Conservation (phyloP, 1,140 invertebrate species). For the Oscheius sp. region DNA sequence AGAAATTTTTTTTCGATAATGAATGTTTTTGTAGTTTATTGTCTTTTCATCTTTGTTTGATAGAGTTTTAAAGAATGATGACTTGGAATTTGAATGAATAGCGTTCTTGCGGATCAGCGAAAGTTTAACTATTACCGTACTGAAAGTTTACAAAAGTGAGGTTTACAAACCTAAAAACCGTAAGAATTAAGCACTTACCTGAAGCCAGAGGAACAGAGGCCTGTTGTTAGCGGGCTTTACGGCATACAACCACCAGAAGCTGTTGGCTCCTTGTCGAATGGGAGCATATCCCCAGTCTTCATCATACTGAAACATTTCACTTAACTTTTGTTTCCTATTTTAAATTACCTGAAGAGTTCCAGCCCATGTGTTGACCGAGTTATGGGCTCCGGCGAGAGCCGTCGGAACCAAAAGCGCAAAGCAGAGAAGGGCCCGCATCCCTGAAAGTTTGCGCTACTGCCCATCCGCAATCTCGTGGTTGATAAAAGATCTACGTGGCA, state of each 20-base stretch:
- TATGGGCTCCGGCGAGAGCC: conserved; percentile 7
- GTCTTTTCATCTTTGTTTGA: too few species aligned
- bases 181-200: conserved; percentile 54
- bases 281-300: conserved; percentile 72
- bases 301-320: conserved; percentile 51
- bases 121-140: too few species aligned
- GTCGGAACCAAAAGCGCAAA: background rate
- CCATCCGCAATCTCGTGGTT: too few species aligned
- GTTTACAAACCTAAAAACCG: too few species aligned
- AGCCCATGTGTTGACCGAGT: conserved; percentile 35
- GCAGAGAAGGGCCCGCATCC: background rate
- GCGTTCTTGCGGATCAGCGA: too few species aligned
- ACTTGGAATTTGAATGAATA: too few species aligned
- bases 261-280: conserved; percentile 72
- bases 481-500: too few species aligned
- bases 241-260: conserved; percentile 81
- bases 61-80: too few species aligned
- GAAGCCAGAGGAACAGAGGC: conserved; percentile 76
- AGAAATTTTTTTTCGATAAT: too few species aligned
- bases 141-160: too few species aligned
- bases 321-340: background rate
- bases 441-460: background rate
- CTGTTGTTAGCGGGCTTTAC: conserved; percentile 65
- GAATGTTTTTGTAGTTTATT: too few species aligned
- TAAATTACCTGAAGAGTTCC: conserved; percentile 12